Evolutionary conservation across 2,797 vertebrate species (phyloP), one percentile per base, ranked within the genome.

Genomic region (Silurus lanzhouensis): DNA sequence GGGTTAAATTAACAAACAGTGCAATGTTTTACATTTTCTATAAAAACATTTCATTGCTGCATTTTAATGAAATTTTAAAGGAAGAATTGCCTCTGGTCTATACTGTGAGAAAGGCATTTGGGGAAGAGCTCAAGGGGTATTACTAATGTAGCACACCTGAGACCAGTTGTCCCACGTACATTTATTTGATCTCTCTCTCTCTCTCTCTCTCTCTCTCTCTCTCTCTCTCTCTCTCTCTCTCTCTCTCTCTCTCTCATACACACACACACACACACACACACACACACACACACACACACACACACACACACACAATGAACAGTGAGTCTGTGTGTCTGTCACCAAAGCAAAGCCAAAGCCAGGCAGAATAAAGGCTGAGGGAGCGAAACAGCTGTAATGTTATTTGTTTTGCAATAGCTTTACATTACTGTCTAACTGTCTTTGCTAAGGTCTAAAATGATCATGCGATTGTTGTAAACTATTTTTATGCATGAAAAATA

Each of bases 381-480:
- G 52, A 31, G 52, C n/a, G 57, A 15, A 75, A 57, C 48, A 57
- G 25, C 74, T 31, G 17, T 77, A 77, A 77, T 77, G 55, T 60
- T 77, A 60, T 77, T 77, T 58, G 57, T 77, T 77, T 77, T 60
- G 75, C 55, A 58, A 77, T 77, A 77, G 75, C 20, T 60, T 77
- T 38, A 31, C 75, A 77, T 60, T 58, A 77, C 55, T 60, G 55
- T 60, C 75, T 38, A 31, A 6, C 55, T 60, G 31, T 17, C 27
- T 31, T 60, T 17, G 25, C 27, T 6, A 58, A 15, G 55, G 55
- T 55, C 5, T n/a, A 22, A 77, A 77, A 58, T 2, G 74, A 76
- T 58, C 55, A 27, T 76, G 25, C 31, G 74, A 58, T 76, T 58
- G 52, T 76, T 20, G 1, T 4, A 2, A 57, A 27, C 72, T 76